These are phyloP conservation scores for Drosophila pachea DNA, from an alignment of 1,140 invertebrate species.

Conservation along the genomic window DNA sequence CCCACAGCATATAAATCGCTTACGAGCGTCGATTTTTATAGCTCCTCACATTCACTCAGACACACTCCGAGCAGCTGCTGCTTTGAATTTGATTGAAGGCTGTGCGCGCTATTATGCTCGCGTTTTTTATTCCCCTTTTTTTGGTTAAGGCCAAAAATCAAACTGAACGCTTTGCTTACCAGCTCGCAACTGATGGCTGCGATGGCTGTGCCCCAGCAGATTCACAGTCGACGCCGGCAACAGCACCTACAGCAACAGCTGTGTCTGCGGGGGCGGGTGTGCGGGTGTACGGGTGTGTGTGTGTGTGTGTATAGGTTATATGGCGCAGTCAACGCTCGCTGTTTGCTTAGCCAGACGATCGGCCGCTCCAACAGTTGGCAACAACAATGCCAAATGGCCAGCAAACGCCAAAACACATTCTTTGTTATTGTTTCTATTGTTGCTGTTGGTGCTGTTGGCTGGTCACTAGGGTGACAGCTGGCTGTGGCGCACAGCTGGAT, in stretches of 20 bases:
- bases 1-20: slow-evolving; percentile 57
- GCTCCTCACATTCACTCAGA: slow-evolving; percentile 10
- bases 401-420: no score
- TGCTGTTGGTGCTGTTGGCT: slow-evolving; percentile 2
- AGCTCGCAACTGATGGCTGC: slow-evolving; percentile 63
- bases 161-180: slow-evolving; percentile 69
- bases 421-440: no score
- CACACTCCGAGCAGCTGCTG: neutral
- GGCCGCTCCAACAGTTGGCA: slow-evolving; percentile 37
- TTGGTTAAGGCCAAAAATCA: slow-evolving; percentile 47
- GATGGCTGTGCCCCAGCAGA: slow-evolving; percentile 40
- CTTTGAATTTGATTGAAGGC: neutral
- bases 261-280: neutral
- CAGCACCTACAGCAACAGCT: slow-evolving; percentile 37
- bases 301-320: no score
- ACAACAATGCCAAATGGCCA: slow-evolving; percentile 41
- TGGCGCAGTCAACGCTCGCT: slow-evolving; percentile 25
- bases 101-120: slow-evolving; percentile 4
- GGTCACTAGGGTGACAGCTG: slow-evolving; percentile 21
- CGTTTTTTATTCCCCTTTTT: slow-evolving; percentile 11
- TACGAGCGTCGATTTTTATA: slow-evolving; percentile 39
- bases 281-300: slow-evolving; percentile 3
- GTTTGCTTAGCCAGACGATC: slow-evolving; percentile 31
- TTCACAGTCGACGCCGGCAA: slow-evolving; percentile 44
- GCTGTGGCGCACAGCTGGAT: slow-evolving; percentile 60